Evolutionary conservation across 2,797 vertebrate genomes (phyloP).

Genomic region (Buceros bicornis): DNA sequence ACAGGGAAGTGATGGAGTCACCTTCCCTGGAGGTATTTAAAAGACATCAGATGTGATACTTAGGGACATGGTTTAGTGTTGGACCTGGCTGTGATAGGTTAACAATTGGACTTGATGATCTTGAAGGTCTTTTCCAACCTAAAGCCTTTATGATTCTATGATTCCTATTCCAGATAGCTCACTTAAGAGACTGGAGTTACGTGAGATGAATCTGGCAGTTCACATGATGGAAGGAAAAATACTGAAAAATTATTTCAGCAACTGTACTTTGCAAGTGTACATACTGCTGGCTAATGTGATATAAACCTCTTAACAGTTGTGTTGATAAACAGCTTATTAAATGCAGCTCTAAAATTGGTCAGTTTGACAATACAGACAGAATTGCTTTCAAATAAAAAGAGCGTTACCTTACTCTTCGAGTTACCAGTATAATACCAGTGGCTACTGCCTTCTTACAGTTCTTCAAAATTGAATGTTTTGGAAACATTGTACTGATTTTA

Average conservation of each 20-base stretch:
- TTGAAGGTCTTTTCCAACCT: no score
- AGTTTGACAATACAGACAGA: not conserved
- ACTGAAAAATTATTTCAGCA: not conserved
- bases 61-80: no score
- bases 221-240: not conserved
- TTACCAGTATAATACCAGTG: not conserved
- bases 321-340: constrained; percentile 2
- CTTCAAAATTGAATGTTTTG: not conserved
- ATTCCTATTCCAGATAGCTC: not conserved
- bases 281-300: not conserved
- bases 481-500: not conserved
- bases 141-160: no score
- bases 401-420: not conserved
- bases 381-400: not conserved
- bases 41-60: no score
- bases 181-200: not conserved
- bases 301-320: not conserved
- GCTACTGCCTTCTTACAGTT: not conserved
- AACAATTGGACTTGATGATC: no score
- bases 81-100: no score
- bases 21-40: no score
- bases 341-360: not conserved
- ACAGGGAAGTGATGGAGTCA: no score
- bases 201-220: not conserved
- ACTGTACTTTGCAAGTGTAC: not conserved